phyloP scores from a whole-genome alignment of 2,113 vertebrate genomes.

The Antigone vipio region DNA sequence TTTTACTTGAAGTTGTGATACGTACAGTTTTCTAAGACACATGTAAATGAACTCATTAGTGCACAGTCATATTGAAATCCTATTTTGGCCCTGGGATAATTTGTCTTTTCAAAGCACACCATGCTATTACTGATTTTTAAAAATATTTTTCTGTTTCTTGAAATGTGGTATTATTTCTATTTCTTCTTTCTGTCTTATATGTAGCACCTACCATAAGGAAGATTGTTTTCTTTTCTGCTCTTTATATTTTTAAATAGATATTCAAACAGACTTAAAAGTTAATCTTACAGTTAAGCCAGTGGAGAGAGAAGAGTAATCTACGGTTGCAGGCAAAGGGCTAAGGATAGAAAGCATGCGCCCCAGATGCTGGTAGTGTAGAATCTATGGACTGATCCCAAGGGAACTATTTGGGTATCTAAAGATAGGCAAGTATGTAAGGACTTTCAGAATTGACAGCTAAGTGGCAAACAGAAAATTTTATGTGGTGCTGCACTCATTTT shows the following conservation, averaged over 20 bases:
- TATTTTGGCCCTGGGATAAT: slow-evolving; percentile 60
- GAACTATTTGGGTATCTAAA: not conserved
- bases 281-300: not conserved
- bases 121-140: slow-evolving; percentile 61
- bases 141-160: slow-evolving; percentile 37
- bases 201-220: not conserved
- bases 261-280: not conserved
- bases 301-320: not conserved
- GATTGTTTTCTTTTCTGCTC: not conserved
- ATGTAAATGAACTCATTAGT: slow-evolving; percentile 75
- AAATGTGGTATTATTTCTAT: not conserved
- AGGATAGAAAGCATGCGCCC: not conserved
- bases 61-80: slow-evolving; percentile 40
- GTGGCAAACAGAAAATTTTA: not conserved
- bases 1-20: slow-evolving; percentile 47
- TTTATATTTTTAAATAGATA: not conserved
- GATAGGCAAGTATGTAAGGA: not conserved
- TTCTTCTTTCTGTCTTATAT: not conserved
- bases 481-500: not conserved
- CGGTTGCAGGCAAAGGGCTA: not conserved
- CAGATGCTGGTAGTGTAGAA: not conserved
- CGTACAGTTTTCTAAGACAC: slow-evolving; percentile 57
- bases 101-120: slow-evolving; percentile 46
- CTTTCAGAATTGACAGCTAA: not conserved
- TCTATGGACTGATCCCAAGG: not conserved